Conservation (phyloP, 2,888 invertebrate genomes). For the Drosophila kanekoi region DNA sequence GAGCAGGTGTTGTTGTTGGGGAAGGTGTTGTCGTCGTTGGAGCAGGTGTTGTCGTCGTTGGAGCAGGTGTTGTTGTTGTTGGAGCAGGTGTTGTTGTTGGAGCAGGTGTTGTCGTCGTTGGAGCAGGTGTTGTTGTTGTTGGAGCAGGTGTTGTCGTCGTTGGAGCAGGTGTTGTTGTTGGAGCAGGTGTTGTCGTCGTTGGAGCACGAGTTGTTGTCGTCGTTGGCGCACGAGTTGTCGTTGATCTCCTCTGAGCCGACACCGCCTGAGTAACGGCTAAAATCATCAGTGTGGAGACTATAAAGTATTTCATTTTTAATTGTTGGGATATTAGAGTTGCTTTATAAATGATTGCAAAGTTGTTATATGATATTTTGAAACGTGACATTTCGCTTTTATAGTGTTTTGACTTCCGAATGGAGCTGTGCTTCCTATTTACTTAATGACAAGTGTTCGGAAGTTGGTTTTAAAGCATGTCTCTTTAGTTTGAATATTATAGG, state of each 20-base stretch:
- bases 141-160: too few relatives aligned
- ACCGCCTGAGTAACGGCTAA: conserved; percentile 2
- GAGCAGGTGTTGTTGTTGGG: too few relatives aligned
- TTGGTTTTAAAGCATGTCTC: too few relatives aligned
- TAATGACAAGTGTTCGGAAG: conserved; percentile 27
- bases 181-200: too few relatives aligned
- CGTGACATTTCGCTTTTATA: conserved; percentile 21
- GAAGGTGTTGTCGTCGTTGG: too few relatives aligned
- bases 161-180: too few relatives aligned
- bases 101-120: too few relatives aligned
- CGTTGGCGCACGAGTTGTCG: too few relatives aligned
- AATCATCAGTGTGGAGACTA: conserved; percentile 8
- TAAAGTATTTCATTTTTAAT: conserved; percentile 22
- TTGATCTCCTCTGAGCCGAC: neutral
- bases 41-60: too few relatives aligned
- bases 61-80: too few relatives aligned
- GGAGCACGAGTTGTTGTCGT: too few relatives aligned
- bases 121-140: neutral
- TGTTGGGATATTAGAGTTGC: neutral
- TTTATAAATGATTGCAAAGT: neutral
- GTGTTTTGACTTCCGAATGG: conserved; percentile 1
- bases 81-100: too few relatives aligned
- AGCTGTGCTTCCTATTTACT: conserved; percentile 10
- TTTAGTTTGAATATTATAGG: conserved; percentile 1
- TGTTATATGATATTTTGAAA: conserved; percentile 4